These are phyloP conservation scores for Ataeniobius toweri DNA, from an alignment of 2,797 vertebrate genomes.

Conservation along the genomic window DNA sequence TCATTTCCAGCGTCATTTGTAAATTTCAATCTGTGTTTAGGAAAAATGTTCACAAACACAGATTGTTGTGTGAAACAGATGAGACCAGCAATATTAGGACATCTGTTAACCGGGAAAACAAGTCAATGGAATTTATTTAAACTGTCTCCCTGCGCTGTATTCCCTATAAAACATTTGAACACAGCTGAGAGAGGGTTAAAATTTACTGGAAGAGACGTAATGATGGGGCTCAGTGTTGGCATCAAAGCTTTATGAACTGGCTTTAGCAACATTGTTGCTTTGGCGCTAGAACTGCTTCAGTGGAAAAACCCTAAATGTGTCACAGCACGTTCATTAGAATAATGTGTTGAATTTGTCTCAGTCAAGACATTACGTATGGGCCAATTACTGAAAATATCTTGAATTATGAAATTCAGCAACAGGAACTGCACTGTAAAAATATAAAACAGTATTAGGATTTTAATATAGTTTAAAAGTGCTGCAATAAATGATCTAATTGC, in stretches of 20 bases:
- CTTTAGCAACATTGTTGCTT: background rate
- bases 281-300: background rate
- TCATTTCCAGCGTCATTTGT: background rate
- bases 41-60: background rate
- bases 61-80: background rate
- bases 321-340: background rate
- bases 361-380: background rate
- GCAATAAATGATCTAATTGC: background rate
- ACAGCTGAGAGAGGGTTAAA: background rate
- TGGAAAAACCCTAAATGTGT: conserved; percentile 3
- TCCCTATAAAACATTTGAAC: background rate
- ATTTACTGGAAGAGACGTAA: background rate
- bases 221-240: background rate
- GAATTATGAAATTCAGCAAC: background rate
- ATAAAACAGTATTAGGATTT: background rate
- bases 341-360: background rate
- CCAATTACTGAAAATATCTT: background rate
- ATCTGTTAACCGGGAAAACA: conserved; percentile 4
- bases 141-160: background rate
- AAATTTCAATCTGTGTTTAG: background rate
- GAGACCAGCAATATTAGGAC: background rate
- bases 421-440: background rate
- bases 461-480: background rate
- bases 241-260: background rate
- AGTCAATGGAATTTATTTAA: background rate